Base-by-base conservation (phyloP, 2,113 vertebrate species). In the Sinocyclocheilus anophthalmus region DNA sequence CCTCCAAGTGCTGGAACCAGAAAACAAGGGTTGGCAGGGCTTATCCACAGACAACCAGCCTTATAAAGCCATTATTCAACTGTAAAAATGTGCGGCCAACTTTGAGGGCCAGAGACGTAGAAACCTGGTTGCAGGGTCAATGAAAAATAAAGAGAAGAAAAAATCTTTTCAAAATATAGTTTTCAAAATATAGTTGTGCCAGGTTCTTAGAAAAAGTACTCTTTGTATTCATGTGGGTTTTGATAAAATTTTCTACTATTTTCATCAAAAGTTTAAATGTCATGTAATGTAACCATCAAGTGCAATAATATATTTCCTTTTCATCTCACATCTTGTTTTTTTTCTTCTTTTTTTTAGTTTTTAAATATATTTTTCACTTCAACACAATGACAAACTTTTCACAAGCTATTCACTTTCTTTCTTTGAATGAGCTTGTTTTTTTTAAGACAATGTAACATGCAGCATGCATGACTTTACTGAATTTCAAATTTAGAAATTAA, bases 11-110 rank as follows among this genome's bases (percentile, higher is more conserved):
- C 72, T 77, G 83, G 30, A 81, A 92, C 91, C 86, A 91, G 91
- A 91, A 93, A 92, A 92, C 87, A 72, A 88, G 88, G 86, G 84
- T 90, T 93, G 92, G 92, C 92, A 91, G 87, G 61, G 50, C 61
- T 76, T 83, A 89, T 90, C 89, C 87, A 83, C 48, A 84, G 83
- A 86, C 88, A 91, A 91, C 92, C 89, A 90, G 86, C 30, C 78
- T 57, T 77, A 92, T 90, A 92, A 91, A 91, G 89, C 75, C 83
- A 83, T 83, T 85, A 84, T 90, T 89, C 50, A 65, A 65, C 30
- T 85, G 84, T 10, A 86, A 88, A 84, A 87, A 53, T 42, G 22
- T 24, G 39, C n/a, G 24, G 70, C 33, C 79, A 26, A 82, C 77
- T 85, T 84, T 89, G 63, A 82, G 88, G 90, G 87, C 26, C 86